Evolutionary conservation across 1,140 invertebrate genomes (phyloP).

Genomic region (Pantala flavescens): DNA sequence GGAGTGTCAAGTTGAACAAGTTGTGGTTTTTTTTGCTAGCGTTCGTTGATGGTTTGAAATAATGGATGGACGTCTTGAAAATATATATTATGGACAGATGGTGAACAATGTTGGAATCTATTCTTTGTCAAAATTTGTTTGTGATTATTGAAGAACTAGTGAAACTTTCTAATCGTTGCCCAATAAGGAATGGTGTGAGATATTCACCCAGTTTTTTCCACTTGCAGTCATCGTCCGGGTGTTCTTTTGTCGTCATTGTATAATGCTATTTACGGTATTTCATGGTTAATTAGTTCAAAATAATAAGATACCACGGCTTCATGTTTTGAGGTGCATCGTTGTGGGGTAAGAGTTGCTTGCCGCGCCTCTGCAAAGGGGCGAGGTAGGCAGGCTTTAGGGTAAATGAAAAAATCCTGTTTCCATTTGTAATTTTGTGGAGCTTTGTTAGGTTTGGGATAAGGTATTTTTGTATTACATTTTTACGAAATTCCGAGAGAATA

Average conservation of each 20-base stretch:
- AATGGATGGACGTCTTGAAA: conserved; percentile 11
- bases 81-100: conserved; percentile 14
- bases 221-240: conserved; percentile 12
- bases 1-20: not conserved
- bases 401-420: not conserved
- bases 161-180: not conserved
- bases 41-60: conserved; percentile 15
- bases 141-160: conserved; percentile 6
- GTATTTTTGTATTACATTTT: conserved; percentile 8
- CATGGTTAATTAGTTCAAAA: conserved; percentile 21
- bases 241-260: conserved; percentile 10
- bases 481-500: not conserved
- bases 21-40: conserved; percentile 15
- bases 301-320: conserved; percentile 22
- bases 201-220: conserved; percentile 4
- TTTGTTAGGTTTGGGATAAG: conserved; percentile 9
- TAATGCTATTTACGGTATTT: conserved; percentile 18
- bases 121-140: conserved; percentile 17
- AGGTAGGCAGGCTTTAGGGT: not conserved
- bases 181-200: conserved; percentile 2
- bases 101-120: conserved; percentile 11
- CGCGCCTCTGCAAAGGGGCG: not conserved
- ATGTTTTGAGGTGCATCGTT: conserved; percentile 22
- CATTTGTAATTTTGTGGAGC: not conserved
- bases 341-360: conserved; percentile 16